Base-by-base conservation (phyloP, 2,888 invertebrate species). In the Drosophila hamatofila region DNA sequence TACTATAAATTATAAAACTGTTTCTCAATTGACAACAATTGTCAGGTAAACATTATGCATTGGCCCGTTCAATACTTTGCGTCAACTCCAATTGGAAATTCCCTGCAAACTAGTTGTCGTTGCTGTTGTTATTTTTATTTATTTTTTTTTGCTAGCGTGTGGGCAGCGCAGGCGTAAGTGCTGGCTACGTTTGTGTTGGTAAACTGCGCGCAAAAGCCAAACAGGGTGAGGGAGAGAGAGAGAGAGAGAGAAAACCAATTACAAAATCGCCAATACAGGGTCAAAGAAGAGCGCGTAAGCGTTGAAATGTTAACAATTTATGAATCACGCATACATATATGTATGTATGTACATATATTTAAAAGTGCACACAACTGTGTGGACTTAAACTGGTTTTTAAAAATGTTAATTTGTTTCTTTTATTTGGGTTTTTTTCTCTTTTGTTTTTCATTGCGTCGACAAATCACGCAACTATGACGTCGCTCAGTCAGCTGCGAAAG, bases 221-320 rank as follows among this genome's bases (percentile, higher is more conserved):
- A 58, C 69, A 66, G 39, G 23, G 41, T 18, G 39, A 37, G 18
- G 37, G 11, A 37, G 42, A 64, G 49, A 55, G 35, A 51, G 55
- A 33, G 27, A 56, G n/a, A 9, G 23, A 25, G 49, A 49, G 30
- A 48, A 72, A 67, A 49, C 60, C 79, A 81, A 85, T 83, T 83
- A 83, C 83, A 83, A 84, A 83, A 84, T 86, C 81, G 72, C 66
- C 73, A 72, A 75, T 64, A 82, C 88, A 87, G 88, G 89, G 89
- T 88, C 82, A 88, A 72, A 61, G 72, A 72, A 76, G 61, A 78
- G 61, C 71, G 75, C 72, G 63, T 70, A 68, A 62, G 71, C 66
- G 61, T 66, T 78, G 68, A 84, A 81, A 83, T 73, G 71, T 59
- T 61, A 72, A 72, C 58, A 70, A 67, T 75, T 65, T 73, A 82